Percentiles rank a stretch among this genome's conserved stretches.
Conservation (phyloP, 2,888 invertebrate genomes). For the Anagyrus pseudococci region DNA sequence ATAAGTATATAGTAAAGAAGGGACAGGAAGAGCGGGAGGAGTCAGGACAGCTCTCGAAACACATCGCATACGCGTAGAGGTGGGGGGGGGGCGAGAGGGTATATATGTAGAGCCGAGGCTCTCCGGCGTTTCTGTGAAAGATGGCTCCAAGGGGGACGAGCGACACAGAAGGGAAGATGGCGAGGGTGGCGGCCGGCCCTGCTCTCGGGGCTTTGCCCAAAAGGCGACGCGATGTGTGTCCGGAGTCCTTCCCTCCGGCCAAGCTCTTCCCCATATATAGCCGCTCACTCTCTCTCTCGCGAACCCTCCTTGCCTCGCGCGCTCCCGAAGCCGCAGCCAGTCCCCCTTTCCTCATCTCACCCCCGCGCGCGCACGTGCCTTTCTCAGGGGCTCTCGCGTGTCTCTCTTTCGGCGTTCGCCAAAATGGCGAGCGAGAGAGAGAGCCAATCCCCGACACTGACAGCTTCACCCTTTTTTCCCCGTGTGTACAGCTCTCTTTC, state of each 20-base stretch:
- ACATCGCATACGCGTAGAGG: too few relatives aligned
- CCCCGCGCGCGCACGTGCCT: constrained; percentile 23
- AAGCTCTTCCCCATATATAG: constrained; percentile 15
- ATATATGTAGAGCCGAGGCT: too few relatives aligned
- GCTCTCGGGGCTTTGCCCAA: constrained; percentile 9
- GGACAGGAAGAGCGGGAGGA: background rate
- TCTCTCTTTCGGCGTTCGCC: constrained; percentile 54
- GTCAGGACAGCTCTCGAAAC: too few relatives aligned
- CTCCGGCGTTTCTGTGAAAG: background rate
- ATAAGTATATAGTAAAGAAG: background rate
- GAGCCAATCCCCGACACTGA: constrained; percentile 46
- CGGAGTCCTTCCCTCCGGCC: constrained; percentile 24
- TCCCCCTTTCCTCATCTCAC: constrained; percentile 2
- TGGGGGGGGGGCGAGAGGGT: background rate
- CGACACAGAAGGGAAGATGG: constrained; percentile 14
- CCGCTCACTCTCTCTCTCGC: constrained; percentile 2
- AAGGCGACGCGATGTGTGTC: constrained; percentile 26
- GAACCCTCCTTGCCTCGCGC: background rate
- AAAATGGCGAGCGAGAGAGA: constrained; percentile 52
- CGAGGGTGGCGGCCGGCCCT: constrained; percentile 6
- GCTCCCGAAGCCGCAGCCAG: background rate
- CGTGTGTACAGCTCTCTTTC: constrained; percentile 40
- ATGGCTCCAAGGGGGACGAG: background rate
- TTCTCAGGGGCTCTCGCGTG: constrained; percentile 34
- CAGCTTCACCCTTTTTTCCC: constrained; percentile 35